Evolutionary conservation across 2,113 vertebrate genomes (phyloP), one percentile per base, ranked within the genome.

Genomic region (Rhinogobius similis): DNA sequence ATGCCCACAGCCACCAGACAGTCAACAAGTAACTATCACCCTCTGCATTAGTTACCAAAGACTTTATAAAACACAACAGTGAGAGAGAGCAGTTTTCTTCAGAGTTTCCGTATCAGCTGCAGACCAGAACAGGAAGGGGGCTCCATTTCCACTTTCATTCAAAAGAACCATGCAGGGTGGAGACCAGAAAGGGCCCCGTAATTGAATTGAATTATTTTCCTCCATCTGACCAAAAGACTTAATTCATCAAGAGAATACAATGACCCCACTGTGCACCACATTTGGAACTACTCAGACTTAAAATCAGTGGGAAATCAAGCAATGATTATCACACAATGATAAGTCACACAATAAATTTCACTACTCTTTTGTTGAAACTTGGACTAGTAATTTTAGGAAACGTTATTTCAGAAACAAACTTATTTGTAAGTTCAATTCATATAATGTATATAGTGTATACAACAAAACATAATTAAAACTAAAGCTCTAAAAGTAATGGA

Each of bases 121-220:
- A 84, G 73, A 72, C 9, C 55, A 74, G 70, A 56, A 73, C 87
- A 92, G 88, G 88, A 91, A 91, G 79, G 66, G 52, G 62, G 56
- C 78, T 80, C 73, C 44, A 68, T 68, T 86, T 85, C 81, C 82
- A 79, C 65, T 65, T 86, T 78, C 48, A 79, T 55, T 44, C 26
- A 61, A 80, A 80, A 55, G 52, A 77, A 32, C 50, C 50, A 52
- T 2, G 27, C 58, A 72, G 73, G 75, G 79, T 78, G 75, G 66
- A 80, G 72, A 74, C 29, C 38, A 66, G 66, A 62, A 32, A 71
- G 46, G 39, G 20, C 65, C 65, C 32, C 43, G 43, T 72, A 75
- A 74, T 48, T 16, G 18, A 75, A 68, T 72, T 62, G 32, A 78
- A 61, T 62, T 32, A 69, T 66, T 65, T 46, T 12, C 46, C 23